Conservation (phyloP, 30 jellyfish, hydroid and myxozoan genomes). For the Hydra vulgaris region DNA sequence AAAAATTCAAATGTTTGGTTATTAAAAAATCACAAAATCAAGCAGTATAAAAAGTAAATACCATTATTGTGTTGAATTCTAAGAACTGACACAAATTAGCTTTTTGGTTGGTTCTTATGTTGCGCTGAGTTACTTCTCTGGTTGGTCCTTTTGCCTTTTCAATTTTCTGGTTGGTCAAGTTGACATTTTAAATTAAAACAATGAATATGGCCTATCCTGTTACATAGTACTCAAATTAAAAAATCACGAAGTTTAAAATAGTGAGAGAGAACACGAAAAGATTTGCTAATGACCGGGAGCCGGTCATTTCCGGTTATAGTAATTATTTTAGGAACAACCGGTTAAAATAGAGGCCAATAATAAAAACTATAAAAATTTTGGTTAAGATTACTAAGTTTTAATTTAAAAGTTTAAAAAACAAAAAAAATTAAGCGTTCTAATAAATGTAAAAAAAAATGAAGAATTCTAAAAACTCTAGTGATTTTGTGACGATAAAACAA, state of each 20-base stretch:
- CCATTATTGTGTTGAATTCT: neutral
- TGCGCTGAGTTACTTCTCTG: constrained; percentile 11
- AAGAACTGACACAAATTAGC: neutral
- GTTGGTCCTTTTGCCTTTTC: constrained; percentile 8
- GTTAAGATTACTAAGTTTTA: too few species aligned
- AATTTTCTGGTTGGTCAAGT: neutral
- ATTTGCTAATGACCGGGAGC: too few species aligned
- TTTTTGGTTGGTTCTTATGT: constrained; percentile 13
- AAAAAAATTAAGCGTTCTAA: too few species aligned
- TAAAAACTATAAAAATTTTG: too few species aligned
- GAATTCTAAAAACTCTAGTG: too few species aligned
- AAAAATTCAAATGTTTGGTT: neutral
- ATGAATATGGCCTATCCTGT: neutral
- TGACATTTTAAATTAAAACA: neutral
- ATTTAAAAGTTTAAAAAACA: too few species aligned
- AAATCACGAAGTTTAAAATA: too few species aligned
- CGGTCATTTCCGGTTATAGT: too few species aligned
- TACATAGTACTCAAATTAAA: neutral
- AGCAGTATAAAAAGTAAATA: neutral
- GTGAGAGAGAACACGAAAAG: neutral
- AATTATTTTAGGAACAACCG: too few species aligned
- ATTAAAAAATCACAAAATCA: neutral
- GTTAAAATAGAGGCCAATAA: too few species aligned
- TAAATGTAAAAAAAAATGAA: too few species aligned
- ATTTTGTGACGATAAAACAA: too few species aligned